A percentile compares a stretch with the other conserved stretches of the same genome.
phyloP scores from a whole-genome alignment of 1,140 invertebrate species.

The Bombus pyrosoma region DNA sequence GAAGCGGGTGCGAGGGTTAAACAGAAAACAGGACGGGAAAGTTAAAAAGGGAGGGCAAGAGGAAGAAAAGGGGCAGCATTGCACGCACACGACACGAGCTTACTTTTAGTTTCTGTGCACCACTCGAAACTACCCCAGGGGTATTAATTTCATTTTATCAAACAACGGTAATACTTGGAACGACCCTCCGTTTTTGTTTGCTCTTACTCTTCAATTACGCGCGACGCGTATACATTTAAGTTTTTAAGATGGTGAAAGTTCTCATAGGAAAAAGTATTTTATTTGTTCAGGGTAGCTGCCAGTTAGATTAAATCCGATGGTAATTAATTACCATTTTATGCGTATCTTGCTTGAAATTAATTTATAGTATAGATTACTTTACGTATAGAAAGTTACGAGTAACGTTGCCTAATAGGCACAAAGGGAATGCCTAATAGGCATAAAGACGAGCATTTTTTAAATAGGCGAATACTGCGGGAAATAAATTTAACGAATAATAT shows the following conservation, averaged over 20 bases:
- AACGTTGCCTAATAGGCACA: not conserved
- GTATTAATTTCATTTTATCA: constrained; percentile 74
- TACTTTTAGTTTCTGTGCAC: constrained; percentile 32
- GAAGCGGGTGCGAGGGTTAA: not conserved
- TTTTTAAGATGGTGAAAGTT: not conserved
- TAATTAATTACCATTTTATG: not conserved
- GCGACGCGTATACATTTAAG: not conserved
- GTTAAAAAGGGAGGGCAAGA: constrained; percentile 2
- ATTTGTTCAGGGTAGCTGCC: too few relatives aligned
- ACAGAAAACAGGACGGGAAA: constrained; percentile 15
- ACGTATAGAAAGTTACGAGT: too few relatives aligned
- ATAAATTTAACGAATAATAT: not conserved
- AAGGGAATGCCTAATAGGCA: too few relatives aligned
- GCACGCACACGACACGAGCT: constrained; percentile 61
- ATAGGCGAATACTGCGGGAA: not conserved
- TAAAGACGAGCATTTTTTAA: not conserved
- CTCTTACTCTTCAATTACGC: not conserved
- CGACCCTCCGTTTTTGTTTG: constrained; percentile 52
- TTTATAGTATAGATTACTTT: not conserved
- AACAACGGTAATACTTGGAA: constrained; percentile 45
- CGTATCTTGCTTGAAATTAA: not conserved
- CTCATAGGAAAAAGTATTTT: not conserved
- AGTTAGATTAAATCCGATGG: not conserved
- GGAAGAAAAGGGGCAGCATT: not conserved
- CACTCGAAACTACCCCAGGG: constrained; percentile 68